A percentile compares a stretch with the other conserved stretches of the same genome.
Evolutionary conservation across 2,797 vertebrate genomes (phyloP).

Genomic region (Eupleurogrammus muticus): DNA sequence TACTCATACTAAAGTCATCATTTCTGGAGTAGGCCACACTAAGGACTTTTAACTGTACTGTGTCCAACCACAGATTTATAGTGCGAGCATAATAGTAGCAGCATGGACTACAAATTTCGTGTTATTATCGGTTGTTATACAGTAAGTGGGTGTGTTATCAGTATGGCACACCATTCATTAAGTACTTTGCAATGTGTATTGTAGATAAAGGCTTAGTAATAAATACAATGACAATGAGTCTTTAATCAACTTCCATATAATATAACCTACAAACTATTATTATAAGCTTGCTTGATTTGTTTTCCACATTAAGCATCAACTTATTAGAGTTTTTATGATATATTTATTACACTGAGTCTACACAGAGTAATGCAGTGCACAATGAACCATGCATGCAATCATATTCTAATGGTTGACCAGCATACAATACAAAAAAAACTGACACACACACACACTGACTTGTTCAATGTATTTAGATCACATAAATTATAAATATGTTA

Average conservation of each 20-base stretch:
- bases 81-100: too few species aligned
- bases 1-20: too few species aligned
- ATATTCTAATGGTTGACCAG: background rate
- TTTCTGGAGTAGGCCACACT: too few species aligned
- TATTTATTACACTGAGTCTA: slow-evolving; percentile 4
- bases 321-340: background rate
- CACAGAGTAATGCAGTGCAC: background rate
- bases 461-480: background rate
- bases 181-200: background rate
- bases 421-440: background rate
- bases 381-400: background rate
- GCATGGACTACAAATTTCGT: too few species aligned
- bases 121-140: too few species aligned
- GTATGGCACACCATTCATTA: background rate
- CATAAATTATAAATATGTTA: slow-evolving; percentile 9
- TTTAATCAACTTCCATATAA: background rate
- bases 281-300: background rate
- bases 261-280: background rate
- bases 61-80: too few species aligned
- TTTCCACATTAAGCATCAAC: background rate
- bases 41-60: too few species aligned
- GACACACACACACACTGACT: too few species aligned
- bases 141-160: too few species aligned
- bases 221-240: background rate
- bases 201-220: background rate